These are phyloP conservation scores for Athalia circularis DNA, from an alignment of 2,888 invertebrate species.

Conservation along the genomic window DNA sequence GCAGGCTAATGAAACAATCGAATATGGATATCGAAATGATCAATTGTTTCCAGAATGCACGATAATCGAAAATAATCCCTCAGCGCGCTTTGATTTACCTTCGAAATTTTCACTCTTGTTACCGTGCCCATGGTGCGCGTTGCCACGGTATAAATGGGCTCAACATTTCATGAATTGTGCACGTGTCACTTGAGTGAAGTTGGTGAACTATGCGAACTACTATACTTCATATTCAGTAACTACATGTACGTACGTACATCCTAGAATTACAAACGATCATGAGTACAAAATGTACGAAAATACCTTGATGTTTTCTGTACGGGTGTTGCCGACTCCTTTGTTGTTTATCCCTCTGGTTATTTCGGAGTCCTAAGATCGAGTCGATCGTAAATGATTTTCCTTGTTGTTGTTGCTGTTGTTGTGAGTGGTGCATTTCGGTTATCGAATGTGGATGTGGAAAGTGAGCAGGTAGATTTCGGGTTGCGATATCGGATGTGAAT, in stretches of 20 bases:
- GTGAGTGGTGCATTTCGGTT: constrained; percentile 62
- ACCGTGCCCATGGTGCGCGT: not conserved
- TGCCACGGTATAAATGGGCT: constrained; percentile 1
- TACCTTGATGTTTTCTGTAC: constrained; percentile 68
- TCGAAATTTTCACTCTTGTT: not conserved
- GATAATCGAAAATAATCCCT: not conserved
- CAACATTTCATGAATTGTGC: constrained; percentile 28
- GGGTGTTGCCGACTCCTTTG: constrained; percentile 64
- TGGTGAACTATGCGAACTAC: constrained; percentile 33
- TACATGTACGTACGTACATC: constrained; percentile 2
- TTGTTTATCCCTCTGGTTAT: constrained; percentile 69
- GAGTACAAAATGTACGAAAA: constrained; percentile 18
- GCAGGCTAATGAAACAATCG: constrained; percentile 32
- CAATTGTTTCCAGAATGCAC: constrained; percentile 20
- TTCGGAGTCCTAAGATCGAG: constrained; percentile 87
- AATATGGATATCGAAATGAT: constrained; percentile 16
- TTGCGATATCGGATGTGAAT: constrained; percentile 48
- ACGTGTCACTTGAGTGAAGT: constrained; percentile 17
- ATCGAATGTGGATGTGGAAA: constrained; percentile 59
- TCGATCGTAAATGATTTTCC: constrained; percentile 92
- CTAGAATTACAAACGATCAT: not conserved
- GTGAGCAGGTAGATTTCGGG: constrained; percentile 48
- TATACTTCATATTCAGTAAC: not conserved
- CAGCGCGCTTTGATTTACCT: not conserved
- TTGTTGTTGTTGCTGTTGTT: constrained; percentile 68